Conservation (phyloP, 1,140 invertebrate species). For the Lucilia sericata region DNA sequence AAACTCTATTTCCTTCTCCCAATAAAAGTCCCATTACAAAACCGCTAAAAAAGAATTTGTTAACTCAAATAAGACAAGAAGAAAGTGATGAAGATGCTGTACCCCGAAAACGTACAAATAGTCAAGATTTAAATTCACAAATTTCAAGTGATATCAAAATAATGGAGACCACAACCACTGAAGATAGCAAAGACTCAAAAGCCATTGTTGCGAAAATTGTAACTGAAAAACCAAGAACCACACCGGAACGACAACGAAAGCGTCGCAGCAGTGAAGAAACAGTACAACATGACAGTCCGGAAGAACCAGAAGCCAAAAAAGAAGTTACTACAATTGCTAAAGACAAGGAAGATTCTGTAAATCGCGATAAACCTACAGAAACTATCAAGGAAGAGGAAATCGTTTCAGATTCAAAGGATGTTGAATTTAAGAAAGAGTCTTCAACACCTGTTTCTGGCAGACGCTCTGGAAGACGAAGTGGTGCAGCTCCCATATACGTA, state of each 20-base stretch:
- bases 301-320: constrained; percentile 36
- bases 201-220: background rate
- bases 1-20: constrained; percentile 41
- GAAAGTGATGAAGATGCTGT: constrained; percentile 62
- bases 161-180: background rate
- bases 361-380: background rate
- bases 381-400: background rate
- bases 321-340: background rate
- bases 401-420: background rate
- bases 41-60: constrained; percentile 62
- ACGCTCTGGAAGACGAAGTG: constrained; percentile 60
- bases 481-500: constrained; percentile 54
- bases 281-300: background rate
- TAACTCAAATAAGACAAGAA: constrained; percentile 59
- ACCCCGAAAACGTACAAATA: constrained; percentile 39
- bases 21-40: constrained; percentile 63
- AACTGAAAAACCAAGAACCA: constrained; percentile 7
- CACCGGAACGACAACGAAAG: constrained; percentile 54
- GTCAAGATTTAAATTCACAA: background rate
- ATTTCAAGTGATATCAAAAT: background rate
- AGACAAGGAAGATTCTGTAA: background rate
- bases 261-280: constrained; percentile 62
- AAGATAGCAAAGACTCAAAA: background rate
- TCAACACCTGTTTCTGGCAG: constrained; percentile 41
- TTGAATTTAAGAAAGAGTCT: constrained; percentile 37